Conservation (phyloP, 2,113 vertebrate genomes). For the Calonectris borealis region DNA sequence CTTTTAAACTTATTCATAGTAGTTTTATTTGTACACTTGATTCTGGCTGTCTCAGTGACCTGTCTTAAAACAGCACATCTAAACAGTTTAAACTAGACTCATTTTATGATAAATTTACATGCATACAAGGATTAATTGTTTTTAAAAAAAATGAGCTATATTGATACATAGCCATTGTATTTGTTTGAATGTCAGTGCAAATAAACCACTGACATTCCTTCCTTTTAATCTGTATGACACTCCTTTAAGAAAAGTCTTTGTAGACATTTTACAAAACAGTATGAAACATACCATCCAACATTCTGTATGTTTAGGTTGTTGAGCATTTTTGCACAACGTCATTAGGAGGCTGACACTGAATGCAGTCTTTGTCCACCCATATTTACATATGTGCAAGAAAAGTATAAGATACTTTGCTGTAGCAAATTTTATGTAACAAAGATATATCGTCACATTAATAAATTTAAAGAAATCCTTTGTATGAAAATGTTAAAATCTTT, state of each 20-base stretch:
- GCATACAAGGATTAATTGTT: slow-evolving; percentile 66
- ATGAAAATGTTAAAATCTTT: slow-evolving; percentile 80
- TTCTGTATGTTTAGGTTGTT: slow-evolving; percentile 85
- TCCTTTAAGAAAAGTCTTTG: slow-evolving; percentile 74
- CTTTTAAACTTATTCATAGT: slow-evolving; percentile 75
- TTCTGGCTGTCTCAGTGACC: slow-evolving; percentile 72
- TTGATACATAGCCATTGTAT: slow-evolving; percentile 63
- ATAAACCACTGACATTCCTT: slow-evolving; percentile 72
- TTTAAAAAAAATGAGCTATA: slow-evolving; percentile 56
- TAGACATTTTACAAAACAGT: slow-evolving; percentile 77
- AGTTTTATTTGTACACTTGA: slow-evolving; percentile 82
- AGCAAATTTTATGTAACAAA: slow-evolving; percentile 95
- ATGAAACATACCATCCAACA: slow-evolving; percentile 74
- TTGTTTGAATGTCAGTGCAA: slow-evolving; percentile 70
- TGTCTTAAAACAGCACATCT: slow-evolving; percentile 89
- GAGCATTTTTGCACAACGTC: slow-evolving; percentile 85
- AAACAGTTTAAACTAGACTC: slow-evolving; percentile 80
- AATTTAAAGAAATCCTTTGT: slow-evolving; percentile 88
- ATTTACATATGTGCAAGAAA: slow-evolving; percentile 88
- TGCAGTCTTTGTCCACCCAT: slow-evolving; percentile 80
- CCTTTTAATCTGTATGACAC: slow-evolving; percentile 73
- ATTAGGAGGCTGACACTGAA: slow-evolving; percentile 78
- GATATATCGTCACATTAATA: slow-evolving; percentile 88
- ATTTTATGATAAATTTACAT: slow-evolving; percentile 71
- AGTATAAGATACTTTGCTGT: slow-evolving; percentile 89